Evolutionary conservation across 2,888 invertebrate genomes (phyloP).

Genomic region (Amphiduros pacificus): DNA sequence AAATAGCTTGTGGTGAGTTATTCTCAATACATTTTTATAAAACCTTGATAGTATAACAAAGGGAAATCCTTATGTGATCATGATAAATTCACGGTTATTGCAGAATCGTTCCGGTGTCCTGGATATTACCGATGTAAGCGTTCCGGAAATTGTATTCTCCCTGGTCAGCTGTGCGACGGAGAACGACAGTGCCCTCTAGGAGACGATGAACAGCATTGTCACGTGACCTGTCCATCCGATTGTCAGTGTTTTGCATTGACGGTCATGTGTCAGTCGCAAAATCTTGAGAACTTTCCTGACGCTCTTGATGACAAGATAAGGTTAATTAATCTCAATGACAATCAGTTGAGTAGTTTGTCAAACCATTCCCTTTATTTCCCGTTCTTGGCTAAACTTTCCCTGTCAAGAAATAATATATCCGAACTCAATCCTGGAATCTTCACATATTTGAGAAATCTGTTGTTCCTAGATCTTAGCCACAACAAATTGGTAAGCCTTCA

Average conservation of each 20-base stretch:
- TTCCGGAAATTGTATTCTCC: not conserved
- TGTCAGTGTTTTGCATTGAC: not conserved
- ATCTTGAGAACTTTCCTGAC: not conserved
- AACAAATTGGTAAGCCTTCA: not conserved
- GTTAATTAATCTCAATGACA: not conserved
- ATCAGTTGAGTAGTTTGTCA: not conserved
- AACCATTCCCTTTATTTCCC: not conserved
- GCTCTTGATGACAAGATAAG: not conserved
- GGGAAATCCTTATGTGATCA: too few relatives aligned
- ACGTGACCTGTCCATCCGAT: not conserved
- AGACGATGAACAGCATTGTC: not conserved
- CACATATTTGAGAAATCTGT: not conserved
- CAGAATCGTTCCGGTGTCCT: not conserved
- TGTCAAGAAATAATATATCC: not conserved
- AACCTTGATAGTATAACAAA: too few relatives aligned
- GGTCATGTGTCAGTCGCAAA: not conserved
- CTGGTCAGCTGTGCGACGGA: not conserved
- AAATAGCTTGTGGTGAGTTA: constrained; percentile 14
- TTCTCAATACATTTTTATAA: too few relatives aligned
- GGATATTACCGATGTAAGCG: constrained; percentile 1
- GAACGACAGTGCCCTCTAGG: not conserved
- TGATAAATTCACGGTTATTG: too few relatives aligned
- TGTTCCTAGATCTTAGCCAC: not conserved
- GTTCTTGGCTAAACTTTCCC: not conserved
- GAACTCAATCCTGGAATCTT: not conserved